Base-by-base conservation (phyloP, 2,113 vertebrate species). In the Uria aalge region DNA sequence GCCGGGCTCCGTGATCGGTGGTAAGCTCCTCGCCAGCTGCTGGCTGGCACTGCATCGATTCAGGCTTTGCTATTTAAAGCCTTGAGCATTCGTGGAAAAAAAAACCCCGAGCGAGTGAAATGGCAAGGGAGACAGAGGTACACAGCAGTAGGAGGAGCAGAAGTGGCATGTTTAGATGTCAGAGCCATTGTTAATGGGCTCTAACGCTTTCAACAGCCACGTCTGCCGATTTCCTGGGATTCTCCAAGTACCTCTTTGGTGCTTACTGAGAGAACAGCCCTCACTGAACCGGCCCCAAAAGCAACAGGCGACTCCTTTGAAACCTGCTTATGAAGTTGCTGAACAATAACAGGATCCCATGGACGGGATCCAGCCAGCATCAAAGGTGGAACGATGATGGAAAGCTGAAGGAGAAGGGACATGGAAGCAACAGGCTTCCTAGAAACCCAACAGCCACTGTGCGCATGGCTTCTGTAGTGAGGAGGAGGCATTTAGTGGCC, bases 1-100 rank as follows among this genome's bases (percentile, higher is more conserved):
- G 53, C 23, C 0, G 1, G 66, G 29, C 45, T 55, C 7, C 2
- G 24, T 18, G 3, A 20, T 0, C 0, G 3, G 18, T 13, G 17
- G 17, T 7, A 8, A 43, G 29, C 36, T 77, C 52, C 72, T 48
- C 7, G 6, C 8, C 36, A 60, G 55, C 76, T 52, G 36, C 73
- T 26, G 40, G 53, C 41, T 45, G 57, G 76, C 47, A n/a, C 17
- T 1, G 29, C 53, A 8, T 7, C 1, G 18, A n/a, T 12, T 30
- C 48, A 41, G 56, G 48, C 55, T 34, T 18, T 22, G 43, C 63
- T 88, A 59, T 67, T 78, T 29, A 90, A 82, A 85, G 62, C 29
- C 43, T 40, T 14, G 32, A 66, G 77, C 38, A n/a, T 63, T 67
- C 14, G 26, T 9, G 67, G 62, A 22, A 62, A 62, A 66, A 72